Conservation (phyloP, 2,888 invertebrate species). For the Lithodes maja region DNA sequence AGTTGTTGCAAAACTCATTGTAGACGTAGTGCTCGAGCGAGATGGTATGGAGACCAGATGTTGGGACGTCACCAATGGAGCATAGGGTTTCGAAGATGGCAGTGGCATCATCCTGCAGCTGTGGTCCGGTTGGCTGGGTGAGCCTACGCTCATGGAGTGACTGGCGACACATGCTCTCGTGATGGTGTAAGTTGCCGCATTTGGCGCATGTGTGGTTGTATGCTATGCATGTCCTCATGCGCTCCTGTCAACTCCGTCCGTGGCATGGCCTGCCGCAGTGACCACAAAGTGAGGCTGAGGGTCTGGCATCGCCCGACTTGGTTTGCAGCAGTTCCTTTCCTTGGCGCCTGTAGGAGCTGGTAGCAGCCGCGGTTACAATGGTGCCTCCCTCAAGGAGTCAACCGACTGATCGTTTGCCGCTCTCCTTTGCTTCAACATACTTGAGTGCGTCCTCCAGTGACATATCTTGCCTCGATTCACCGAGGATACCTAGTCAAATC, state of each 20-base stretch:
- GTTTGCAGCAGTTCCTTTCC: neutral
- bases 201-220: neutral
- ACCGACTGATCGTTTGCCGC: neutral
- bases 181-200: conserved; percentile 3
- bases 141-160: too few species aligned
- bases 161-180: neutral
- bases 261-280: neutral
- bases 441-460: neutral
- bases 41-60: conserved; percentile 3
- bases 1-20: neutral
- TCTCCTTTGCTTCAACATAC: conserved; percentile 3
- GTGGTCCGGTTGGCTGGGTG: neutral
- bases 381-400: neutral
- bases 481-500: neutral
- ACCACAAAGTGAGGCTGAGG: neutral
- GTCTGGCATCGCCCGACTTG: neutral
- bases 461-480: conserved; percentile 1
- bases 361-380: conserved; percentile 1
- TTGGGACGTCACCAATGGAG: neutral
- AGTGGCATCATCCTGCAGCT: neutral
- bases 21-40: neutral
- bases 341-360: neutral
- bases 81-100: conserved; percentile 14
- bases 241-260: neutral
- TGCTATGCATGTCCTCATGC: neutral